Conservation (phyloP, 1,140 invertebrate genomes). For the Gonatopus flavifemur region DNA sequence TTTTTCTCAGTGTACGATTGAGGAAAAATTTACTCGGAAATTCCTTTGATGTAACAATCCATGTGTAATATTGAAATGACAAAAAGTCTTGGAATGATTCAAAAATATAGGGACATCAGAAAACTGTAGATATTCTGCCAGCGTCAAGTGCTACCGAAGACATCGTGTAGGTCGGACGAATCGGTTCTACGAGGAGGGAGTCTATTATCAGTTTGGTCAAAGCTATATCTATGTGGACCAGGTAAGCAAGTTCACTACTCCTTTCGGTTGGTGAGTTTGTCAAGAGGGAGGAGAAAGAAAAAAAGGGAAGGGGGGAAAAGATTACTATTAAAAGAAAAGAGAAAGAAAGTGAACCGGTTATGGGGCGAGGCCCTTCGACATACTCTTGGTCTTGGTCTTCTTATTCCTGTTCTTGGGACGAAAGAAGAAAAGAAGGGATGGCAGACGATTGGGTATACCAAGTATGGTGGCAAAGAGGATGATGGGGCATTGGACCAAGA, state of each 20-base stretch:
- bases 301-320: conserved; percentile 34
- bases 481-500: conserved; percentile 37
- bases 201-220: conserved; percentile 30
- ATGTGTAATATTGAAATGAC: no score
- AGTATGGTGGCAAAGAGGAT: conserved; percentile 57
- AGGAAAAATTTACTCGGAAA: no score
- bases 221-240: conserved; percentile 37
- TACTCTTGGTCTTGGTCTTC: conserved; percentile 32
- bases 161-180: conserved; percentile 1
- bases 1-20: neutral
- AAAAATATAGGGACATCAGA: no score
- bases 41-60: no score
- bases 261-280: conserved; percentile 23
- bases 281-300: conserved; percentile 14
- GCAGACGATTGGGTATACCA: conserved; percentile 42
- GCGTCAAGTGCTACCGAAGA: no score
- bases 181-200: conserved; percentile 15
- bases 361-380: conserved; percentile 50
- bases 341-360: conserved; percentile 56
- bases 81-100: no score
- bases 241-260: conserved; percentile 39
- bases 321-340: no score
- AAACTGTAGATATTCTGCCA: no score
- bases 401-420: conserved; percentile 28
- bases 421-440: conserved; percentile 2